Evolutionary conservation across 2,888 invertebrate species (phyloP).

Genomic region (Aspidiotus destructor): DNA sequence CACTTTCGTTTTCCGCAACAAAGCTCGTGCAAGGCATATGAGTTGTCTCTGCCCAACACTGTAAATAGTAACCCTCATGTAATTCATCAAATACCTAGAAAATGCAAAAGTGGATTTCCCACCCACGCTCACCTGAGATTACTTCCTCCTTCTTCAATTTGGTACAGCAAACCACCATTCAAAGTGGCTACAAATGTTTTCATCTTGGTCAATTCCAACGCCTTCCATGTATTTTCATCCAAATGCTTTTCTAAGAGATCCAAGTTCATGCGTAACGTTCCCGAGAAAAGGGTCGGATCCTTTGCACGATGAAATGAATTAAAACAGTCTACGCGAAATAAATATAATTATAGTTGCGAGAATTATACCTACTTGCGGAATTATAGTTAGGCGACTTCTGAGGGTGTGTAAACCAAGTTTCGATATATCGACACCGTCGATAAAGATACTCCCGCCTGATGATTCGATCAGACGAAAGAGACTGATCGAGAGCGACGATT

Average conservation of each 20-base stretch:
- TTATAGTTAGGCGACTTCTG: slow-evolving; percentile 51
- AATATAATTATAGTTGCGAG: too few species aligned
- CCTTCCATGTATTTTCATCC: slow-evolving; percentile 79
- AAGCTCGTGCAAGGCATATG: too few species aligned
- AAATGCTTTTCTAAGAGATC: slow-evolving; percentile 74
- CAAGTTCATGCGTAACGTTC: slow-evolving; percentile 78
- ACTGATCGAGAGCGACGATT: slow-evolving; percentile 77
- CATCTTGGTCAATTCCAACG: slow-evolving; percentile 81
- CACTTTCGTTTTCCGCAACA: too few species aligned
- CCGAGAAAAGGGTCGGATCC: slow-evolving; percentile 92
- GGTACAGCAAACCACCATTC: slow-evolving; percentile 65
- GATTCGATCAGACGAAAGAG: slow-evolving; percentile 85
- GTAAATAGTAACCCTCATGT: too few species aligned
- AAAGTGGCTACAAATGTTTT: slow-evolving; percentile 71
- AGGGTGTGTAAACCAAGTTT: slow-evolving; percentile 75
- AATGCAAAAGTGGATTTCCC: too few species aligned
- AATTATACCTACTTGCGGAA: slow-evolving; percentile 42
- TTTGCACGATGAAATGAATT: slow-evolving; percentile 42
- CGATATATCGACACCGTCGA: slow-evolving; percentile 74
- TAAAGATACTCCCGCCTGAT: slow-evolving; percentile 66
- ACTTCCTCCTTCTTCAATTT: slow-evolving; percentile 83
- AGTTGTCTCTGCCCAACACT: too few species aligned
- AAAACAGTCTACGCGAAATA: too few species aligned
- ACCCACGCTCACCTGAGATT: slow-evolving; percentile 47
- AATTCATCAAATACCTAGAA: too few species aligned